Conservation (phyloP, 1,140 invertebrate genomes). For the Heliconius nattereri region DNA sequence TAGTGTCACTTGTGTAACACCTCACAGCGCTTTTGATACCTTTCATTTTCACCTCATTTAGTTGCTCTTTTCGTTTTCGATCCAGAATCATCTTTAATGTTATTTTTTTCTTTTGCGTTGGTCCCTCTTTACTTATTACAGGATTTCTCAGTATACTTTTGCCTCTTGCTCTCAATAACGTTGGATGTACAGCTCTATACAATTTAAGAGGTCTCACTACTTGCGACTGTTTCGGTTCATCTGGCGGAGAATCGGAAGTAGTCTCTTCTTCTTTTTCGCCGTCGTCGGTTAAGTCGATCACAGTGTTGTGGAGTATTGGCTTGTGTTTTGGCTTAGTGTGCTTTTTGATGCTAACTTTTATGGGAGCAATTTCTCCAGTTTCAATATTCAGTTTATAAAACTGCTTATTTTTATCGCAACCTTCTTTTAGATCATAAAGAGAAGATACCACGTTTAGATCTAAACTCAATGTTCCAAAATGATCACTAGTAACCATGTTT, state of each 20-base stretch:
- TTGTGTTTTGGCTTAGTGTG: conserved; percentile 3
- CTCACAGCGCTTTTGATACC: background rate
- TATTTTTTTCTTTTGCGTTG: background rate
- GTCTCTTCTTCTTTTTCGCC: conserved; percentile 4
- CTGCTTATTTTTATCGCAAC: conserved; percentile 43
- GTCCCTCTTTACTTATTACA: conserved; percentile 11
- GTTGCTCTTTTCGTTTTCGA: background rate
- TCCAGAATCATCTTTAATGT: background rate
- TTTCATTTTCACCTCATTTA: background rate
- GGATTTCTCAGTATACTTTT: conserved; percentile 22
- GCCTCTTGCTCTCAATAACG: conserved; percentile 24
- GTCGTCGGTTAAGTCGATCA: conserved; percentile 57
- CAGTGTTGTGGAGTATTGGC: conserved; percentile 26
- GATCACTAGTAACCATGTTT: background rate
- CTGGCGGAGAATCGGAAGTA: background rate
- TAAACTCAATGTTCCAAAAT: background rate
- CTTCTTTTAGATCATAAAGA: conserved; percentile 57
- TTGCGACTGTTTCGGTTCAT: background rate
- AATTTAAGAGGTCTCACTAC: conserved; percentile 39
- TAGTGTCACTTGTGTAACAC: background rate
- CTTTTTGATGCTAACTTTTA: conserved; percentile 56
- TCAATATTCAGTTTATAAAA: conserved; percentile 63
- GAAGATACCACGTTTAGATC: conserved; percentile 52
- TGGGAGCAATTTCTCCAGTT: conserved; percentile 48
- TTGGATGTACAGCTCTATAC: conserved; percentile 33